These are phyloP conservation scores for Falco cherrug DNA, from an alignment of 2,797 vertebrate genomes.

Conservation along the genomic window DNA sequence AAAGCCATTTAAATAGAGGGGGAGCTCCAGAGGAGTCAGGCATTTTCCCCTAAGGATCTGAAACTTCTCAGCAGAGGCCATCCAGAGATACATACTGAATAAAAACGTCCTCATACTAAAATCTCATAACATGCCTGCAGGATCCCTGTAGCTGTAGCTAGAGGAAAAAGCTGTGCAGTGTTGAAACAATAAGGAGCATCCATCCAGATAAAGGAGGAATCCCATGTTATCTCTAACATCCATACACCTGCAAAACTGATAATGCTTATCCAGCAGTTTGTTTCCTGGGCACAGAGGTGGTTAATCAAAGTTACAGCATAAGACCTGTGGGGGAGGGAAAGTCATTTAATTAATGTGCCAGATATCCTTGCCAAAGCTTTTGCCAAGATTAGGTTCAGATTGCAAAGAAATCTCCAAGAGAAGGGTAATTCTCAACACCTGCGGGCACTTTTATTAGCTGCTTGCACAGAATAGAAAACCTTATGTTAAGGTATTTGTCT, in stretches of 20 bases:
- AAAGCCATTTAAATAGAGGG: slow-evolving; percentile 19
- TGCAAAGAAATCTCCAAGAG: slow-evolving; percentile 63
- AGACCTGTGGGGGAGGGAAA: slow-evolving; percentile 27
- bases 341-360: slow-evolving; percentile 65
- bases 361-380: slow-evolving; percentile 67
- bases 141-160: background rate
- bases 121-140: background rate
- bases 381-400: slow-evolving; percentile 67
- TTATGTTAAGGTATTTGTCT: slow-evolving; percentile 58
- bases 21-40: background rate
- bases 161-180: background rate
- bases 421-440: slow-evolving; percentile 70
- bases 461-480: slow-evolving; percentile 53
- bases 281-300: slow-evolving; percentile 43
- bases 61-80: slow-evolving; percentile 11
- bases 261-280: slow-evolving; percentile 18
- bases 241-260: slow-evolving; percentile 61
- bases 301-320: slow-evolving; percentile 58
- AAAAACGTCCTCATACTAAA: background rate
- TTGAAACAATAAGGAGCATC: slow-evolving; percentile 21
- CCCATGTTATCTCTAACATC: slow-evolving; percentile 25
- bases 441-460: slow-evolving; percentile 68
- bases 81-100: background rate
- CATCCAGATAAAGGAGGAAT: slow-evolving; percentile 39
- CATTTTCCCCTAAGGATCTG: background rate